phyloP scores from a whole-genome alignment of 2,113 vertebrate genomes.

The Chaenocephalus aceratus region DNA sequence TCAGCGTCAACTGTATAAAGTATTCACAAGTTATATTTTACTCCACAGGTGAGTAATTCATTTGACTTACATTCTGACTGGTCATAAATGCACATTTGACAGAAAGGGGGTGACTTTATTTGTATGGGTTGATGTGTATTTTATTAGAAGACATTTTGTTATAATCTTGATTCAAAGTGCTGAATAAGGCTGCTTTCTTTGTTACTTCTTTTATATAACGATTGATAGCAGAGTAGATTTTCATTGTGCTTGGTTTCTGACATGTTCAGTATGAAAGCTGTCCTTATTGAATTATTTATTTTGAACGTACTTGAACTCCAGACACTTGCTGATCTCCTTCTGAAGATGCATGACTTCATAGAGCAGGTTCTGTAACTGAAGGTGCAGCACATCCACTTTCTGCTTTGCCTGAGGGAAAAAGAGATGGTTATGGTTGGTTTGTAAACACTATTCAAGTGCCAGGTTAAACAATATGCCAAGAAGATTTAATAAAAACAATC shows the following conservation, averaged over 20 bases:
- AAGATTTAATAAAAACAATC: slow-evolving; percentile 8
- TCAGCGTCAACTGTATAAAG: background rate
- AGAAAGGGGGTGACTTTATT: background rate
- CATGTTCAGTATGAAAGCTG: background rate
- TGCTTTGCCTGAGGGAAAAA: slow-evolving; percentile 90
- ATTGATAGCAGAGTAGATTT: background rate
- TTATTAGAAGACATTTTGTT: background rate
- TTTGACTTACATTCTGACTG: background rate
- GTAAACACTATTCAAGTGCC: background rate
- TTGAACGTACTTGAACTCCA: slow-evolving; percentile 96
- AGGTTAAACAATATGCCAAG: background rate
- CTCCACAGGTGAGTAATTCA: background rate
- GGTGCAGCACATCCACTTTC: slow-evolving; percentile 94
- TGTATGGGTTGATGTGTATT: background rate
- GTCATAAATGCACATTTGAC: background rate
- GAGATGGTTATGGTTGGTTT: background rate
- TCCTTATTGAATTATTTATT: background rate
- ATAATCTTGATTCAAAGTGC: background rate
- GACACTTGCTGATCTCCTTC: slow-evolving; percentile 98
- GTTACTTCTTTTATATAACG: background rate
- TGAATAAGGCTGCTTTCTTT: background rate
- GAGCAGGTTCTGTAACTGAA: slow-evolving; percentile 97
- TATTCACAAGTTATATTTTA: background rate
- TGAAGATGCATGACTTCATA: slow-evolving; percentile 99
- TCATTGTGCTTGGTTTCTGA: background rate